Base-by-base conservation (phyloP, 2,113 vertebrate genomes). In the Butorides virescens region DNA sequence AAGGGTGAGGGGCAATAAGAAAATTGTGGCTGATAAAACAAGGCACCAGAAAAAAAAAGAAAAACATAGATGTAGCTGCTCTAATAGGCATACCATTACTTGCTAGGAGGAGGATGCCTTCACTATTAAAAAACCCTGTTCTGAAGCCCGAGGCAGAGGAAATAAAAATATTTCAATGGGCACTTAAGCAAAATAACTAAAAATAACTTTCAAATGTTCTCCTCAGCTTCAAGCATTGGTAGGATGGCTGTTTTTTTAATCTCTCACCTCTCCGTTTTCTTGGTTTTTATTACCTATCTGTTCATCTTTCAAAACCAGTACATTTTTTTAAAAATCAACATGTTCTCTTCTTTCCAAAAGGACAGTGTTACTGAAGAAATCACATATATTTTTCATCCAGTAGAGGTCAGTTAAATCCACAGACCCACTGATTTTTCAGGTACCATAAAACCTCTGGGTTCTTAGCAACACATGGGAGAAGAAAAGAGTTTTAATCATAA, bases 21-120 rank as follows among this genome's bases (percentile, higher is more conserved):
- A 91, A 96, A 93, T 3, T 84, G n/a, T 82, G 12, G 8, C 21
- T 80, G 68, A 79, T 62, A 65, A 85, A 32, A 91, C 27, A 92
- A 79, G n/a, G 68, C 32, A 92, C 16, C 19, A 44, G 32, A 14
- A 58, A 66, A 61, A 36, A 65, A 53, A 82, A 44, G 0, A 3
- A 71, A 91, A 81, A 7, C 21, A 79, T 25, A 71, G 49, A 87
- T 73, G 44, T 46, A 94, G 52, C 44, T 96, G 44, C 62, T 97
- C 14, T 11, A 56, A 42, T 34, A 83, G 42, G 16, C 50, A 32
- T 91, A 79, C 66, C 39, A 61, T 85, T 85, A 90, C 88, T 95
- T 97, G 91, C 81, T 96, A 97, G 84, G 96, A 96, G 47, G 37
- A 89, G 42, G 36, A 85, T 90, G 55, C 29, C 19, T 95, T 95